Evolutionary conservation across 2,113 vertebrate genomes (phyloP), one percentile per base, ranked within the genome.

Genomic region (Chloropsis cyanopogon): DNA sequence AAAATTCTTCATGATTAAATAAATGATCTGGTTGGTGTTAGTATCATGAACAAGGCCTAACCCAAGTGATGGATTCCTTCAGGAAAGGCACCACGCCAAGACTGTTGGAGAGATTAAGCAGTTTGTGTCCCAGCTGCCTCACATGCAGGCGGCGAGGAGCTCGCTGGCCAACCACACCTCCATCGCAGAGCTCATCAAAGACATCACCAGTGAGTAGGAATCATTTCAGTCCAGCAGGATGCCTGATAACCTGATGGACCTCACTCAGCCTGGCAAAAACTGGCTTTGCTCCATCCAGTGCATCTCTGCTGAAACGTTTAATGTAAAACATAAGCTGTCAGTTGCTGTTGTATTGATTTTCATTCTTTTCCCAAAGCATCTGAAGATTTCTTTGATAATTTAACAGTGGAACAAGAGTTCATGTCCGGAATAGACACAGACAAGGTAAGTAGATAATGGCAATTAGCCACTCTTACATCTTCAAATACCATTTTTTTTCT

Each of bases 341-440:
- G 33, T 80, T 80, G 82, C 52, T 77, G 11, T 42, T 91, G 47
- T 92, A 64, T 83, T 94, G 44, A 66, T 95, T 95, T 64, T 46
- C 25, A 10, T 95, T 85, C 57, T 92, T 68, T 93, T 68, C 60
- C n/a, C 95, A 90, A 94, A 99, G 99, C 99, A n/a, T 99, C 99
- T 7, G 99, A 99, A 97, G 98, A 98, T 69, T 99, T 99, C 97
- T 99, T 99, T 93, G 99, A 99, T 94, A 99, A 99, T 87, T 97
- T 99, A 83, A 99, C 99, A 29, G 99, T 99, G 97, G 99, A 99
- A 90, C 99, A 99, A 95, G 99, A 99, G 97, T 99, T 99, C 85
- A 99, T 99, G 99, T 99, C 99, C 20, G 99, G 99, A 89, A 98
- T 99, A 57, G 99, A 99, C 93, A 99, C 99, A 10, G 99, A 99